phyloP scores from a whole-genome alignment of 2,113 vertebrate species.

The Melospiza georgiana region DNA sequence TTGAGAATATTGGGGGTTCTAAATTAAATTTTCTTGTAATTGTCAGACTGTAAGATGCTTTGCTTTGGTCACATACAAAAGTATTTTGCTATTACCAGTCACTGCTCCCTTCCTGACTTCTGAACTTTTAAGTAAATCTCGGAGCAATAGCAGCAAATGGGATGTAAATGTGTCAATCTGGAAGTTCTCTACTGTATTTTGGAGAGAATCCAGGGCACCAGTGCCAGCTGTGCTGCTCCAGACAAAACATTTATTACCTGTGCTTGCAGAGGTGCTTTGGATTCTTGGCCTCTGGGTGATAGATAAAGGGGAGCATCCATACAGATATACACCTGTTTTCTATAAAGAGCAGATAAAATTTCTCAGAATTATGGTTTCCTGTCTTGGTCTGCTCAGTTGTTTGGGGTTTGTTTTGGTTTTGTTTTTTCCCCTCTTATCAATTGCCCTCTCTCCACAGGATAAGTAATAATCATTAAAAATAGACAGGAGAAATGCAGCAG shows the following conservation, averaged over 20 bases:
- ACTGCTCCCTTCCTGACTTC: not conserved
- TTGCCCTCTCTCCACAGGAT: not conserved
- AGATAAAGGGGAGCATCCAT: not conserved
- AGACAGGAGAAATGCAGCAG: not conserved
- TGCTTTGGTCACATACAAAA: not conserved
- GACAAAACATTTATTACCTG: not conserved
- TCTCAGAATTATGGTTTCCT: not conserved
- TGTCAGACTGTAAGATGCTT: not conserved
- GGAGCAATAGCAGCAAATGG: not conserved
- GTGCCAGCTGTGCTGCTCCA: not conserved
- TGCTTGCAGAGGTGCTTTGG: not conserved
- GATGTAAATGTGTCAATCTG: not conserved
- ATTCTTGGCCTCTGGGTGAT: not conserved
- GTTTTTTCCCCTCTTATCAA: not conserved
- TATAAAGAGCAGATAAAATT: not conserved
- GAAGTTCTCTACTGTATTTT: not conserved
- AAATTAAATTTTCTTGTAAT: not conserved
- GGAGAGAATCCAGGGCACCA: not conserved
- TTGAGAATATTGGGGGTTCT: not conserved
- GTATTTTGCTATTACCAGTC: not conserved
- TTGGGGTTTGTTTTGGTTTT: fast-evolving
- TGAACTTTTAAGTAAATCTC: not conserved
- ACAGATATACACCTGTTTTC: not conserved
- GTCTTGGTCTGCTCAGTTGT: not conserved
- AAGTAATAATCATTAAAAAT: not conserved